Conservation (phyloP, 2,797 vertebrate species). For the Alfaro cultratus region DNA sequence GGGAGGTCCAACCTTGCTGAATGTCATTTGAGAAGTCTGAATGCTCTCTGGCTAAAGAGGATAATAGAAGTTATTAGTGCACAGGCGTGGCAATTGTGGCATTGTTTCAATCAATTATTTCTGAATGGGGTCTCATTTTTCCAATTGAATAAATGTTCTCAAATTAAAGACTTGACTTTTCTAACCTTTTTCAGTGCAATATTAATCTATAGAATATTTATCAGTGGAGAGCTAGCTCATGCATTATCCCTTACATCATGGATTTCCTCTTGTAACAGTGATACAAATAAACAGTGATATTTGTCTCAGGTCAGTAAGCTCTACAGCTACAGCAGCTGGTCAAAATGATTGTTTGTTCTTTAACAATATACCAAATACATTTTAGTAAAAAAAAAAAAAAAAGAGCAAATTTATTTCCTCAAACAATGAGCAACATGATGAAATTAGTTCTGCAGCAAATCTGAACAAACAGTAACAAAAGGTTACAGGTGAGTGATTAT, state of each 20-base stretch:
- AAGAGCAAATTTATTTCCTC: not conserved
- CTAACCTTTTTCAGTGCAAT: not conserved
- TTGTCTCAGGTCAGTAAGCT: not conserved
- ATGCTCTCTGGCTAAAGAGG: not conserved
- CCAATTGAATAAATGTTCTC: not conserved
- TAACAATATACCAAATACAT: not conserved
- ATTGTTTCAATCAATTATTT: not conserved
- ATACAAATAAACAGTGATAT: not conserved
- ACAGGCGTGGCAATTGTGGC: not conserved
- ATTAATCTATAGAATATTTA: not conserved
- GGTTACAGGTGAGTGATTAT: not conserved
- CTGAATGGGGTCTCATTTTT: not conserved
- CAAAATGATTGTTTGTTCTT: not conserved
- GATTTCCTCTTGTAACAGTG: not conserved
- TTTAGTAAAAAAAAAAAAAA: not conserved
- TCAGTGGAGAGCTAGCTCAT: not conserved
- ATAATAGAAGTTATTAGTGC: not conserved
- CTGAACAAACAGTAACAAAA: not conserved
- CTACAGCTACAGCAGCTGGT: not conserved
- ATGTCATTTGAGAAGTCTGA: not conserved
- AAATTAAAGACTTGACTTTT: not conserved
- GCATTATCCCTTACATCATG: too few relatives aligned
- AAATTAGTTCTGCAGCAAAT: constrained; percentile 5
- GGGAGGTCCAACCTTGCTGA: not conserved
- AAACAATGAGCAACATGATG: not conserved